Conservation (phyloP, 2,113 vertebrate species). For the Andinoacara biseriatus region DNA sequence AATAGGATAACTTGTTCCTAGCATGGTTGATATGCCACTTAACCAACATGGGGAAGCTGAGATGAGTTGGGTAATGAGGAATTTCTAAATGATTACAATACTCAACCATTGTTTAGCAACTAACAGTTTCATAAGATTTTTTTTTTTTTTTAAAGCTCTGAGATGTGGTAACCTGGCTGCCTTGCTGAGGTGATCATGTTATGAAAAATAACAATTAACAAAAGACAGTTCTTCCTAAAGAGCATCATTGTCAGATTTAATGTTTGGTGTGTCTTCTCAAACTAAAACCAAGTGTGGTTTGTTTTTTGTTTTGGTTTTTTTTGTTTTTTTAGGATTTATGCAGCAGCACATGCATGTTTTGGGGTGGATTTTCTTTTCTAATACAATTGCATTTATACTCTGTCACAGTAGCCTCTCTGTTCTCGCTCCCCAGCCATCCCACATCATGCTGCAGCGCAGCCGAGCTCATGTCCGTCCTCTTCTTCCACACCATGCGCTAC, state of each 20-base stretch:
- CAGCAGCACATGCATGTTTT: conserved; percentile 40
- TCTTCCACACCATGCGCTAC: conserved; percentile 87
- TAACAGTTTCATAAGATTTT: conserved; percentile 60
- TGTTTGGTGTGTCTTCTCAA: not conserved
- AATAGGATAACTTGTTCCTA: conserved; percentile 29
- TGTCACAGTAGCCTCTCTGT: not conserved
- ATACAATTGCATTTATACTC: not conserved
- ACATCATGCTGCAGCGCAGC: conserved; percentile 87
- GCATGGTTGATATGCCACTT: conserved; percentile 48
- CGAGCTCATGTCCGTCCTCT: conserved; percentile 86
- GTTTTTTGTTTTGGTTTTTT: too few relatives aligned
- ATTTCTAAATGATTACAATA: conserved; percentile 60
- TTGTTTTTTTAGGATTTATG: not conserved
- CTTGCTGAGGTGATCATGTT: not conserved
- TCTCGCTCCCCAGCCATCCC: conserved; percentile 76
- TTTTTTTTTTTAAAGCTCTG: not conserved
- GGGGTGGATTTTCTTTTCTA: not conserved
- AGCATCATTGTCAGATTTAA: not conserved
- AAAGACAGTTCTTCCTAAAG: not conserved
- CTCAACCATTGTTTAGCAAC: conserved; percentile 51
- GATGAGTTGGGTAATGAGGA: conserved; percentile 50
- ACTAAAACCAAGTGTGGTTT: not conserved
- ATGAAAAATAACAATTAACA: conserved; percentile 38
- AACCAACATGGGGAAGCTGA: conserved; percentile 46
- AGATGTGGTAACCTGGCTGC: conserved; percentile 16